Evolutionary conservation across 1,140 invertebrate species (phyloP), one percentile per base, ranked within the genome.

Genomic region (Neotoxoptera formosana): DNA sequence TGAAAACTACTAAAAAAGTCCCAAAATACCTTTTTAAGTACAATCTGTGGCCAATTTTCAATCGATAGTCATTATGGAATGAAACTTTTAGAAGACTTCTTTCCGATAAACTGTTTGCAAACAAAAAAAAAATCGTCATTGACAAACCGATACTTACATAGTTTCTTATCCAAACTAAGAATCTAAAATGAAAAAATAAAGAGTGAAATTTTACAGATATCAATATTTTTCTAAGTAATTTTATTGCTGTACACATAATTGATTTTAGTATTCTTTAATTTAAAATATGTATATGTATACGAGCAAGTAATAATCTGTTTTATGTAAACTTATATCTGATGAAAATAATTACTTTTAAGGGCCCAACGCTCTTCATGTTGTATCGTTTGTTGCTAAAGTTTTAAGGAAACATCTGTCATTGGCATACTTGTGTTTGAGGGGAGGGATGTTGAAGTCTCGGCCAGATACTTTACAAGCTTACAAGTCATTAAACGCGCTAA

Each of bases 301-400:
- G 11, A 86, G 9, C n/a, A 47, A 47, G 84, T n/a, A 86, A 86
- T 86, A 17, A n/a, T 47, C 30, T n/a, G 97, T 97, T 93, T 45
- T 51, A 51, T 90, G 41, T 45, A 53, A 56, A 60, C 45, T 86
- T 41, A 41, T 53, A 14, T 25, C 34, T 6, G 23, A 56, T 41
- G 51, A 36, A 56, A 89, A 89, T 89, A 89, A 89, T 89, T 56
- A 89, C 34, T 89, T 56, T 89, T 89, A 41, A 25, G 51, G 36
- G 34, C 89, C 41, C 25, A 90, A 90, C 89, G 30, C 89, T 90
- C 45, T 67, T 45, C 89, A 45, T 30, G 36, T 45, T n/a, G 25
- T 41, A 89, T 56, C 88, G 88, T 89, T 89, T 56, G 88, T 90
- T 60, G 60, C 14, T 45, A 90, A 90, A 90, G 53, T 90, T 90